Evolutionary conservation across 1,140 invertebrate genomes (phyloP), one percentile per base, ranked within the genome.

Genomic region (Sitobion miscanthi): DNA sequence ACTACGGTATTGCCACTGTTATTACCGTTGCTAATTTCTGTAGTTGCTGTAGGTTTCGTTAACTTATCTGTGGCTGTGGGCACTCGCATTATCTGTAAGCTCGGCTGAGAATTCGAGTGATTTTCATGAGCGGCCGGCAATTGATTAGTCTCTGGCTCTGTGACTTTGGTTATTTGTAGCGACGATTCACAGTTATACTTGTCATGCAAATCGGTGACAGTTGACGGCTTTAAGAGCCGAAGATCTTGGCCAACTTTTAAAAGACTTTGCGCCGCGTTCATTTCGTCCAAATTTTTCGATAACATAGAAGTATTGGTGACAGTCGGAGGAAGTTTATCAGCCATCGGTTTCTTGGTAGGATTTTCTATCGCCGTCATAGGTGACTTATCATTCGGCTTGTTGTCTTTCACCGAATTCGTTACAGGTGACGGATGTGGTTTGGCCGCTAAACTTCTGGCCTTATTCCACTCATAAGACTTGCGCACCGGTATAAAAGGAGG

Each of bases 391-490:
- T 25, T 89, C n/a, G 4, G 5, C 14, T 35, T 49, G 20, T 82
- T 82, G 45, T 82, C 90, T 49, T 77, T 83, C 17, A 49, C 17
- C 2, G 62, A 2, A 30, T 38, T 35, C 0, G 62, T 47, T 42
- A 42, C 42, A 9, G 90, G 30, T 30, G 54, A 47, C 4, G 62
- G 23, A 0, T 2, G 6, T 21, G 82, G 91, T 45, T 93, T 93
- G 4, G 82, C 82, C 2, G 91, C 49, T 11, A 90, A 62, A 1
- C 30, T 93, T 54, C 91, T 93, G 9, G 91, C 91, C 35, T 93
- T 93, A 25, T 93, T 93, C 91, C 91, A 93, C 49, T 93, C 91
- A 1, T 93, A 93, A 11, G 91, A 93, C 21, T 93, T 93, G 25
- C 91, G 91, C 38, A 93, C 91, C 6, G 91, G 91, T 42, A 93